Evolutionary conservation across 1,140 invertebrate genomes (phyloP).

Genomic region (Drosophila cardini): DNA sequence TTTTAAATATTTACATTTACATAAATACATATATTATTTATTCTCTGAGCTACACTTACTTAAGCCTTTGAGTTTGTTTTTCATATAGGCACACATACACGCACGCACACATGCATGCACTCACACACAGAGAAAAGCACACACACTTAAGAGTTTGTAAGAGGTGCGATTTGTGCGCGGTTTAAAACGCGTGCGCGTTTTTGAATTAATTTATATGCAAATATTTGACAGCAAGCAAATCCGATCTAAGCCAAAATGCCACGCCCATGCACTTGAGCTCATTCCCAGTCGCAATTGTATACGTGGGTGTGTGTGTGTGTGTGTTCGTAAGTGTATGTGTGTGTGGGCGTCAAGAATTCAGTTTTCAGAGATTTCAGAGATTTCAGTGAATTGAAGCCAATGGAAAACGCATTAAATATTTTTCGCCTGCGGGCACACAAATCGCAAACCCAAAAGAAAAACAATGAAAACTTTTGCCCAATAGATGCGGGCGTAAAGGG

Average conservation of each 20-base stretch:
- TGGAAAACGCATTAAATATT: conserved; percentile 78
- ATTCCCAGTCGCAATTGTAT: neutral
- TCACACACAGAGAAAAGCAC: conserved; percentile 2
- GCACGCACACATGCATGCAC: neutral
- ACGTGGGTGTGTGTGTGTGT: conserved; percentile 1
- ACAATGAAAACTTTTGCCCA: conserved; percentile 60
- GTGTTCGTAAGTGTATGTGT: conserved; percentile 17
- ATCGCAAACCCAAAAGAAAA: conserved; percentile 52
- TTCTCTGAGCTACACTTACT: neutral
- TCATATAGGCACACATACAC: conserved; percentile 13
- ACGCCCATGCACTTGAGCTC: conserved; percentile 36
- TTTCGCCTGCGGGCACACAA: conserved; percentile 47
- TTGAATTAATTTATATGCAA: conserved; percentile 71
- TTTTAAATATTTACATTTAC: neutral
- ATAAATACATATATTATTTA: neutral
- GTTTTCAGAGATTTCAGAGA: conserved; percentile 16
- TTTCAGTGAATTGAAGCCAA: conserved; percentile 54
- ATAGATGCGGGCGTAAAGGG: neutral
- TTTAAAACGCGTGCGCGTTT: conserved; percentile 45
- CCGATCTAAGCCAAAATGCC: conserved; percentile 40
- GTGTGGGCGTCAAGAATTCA: conserved; percentile 24
- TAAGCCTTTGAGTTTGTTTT: conserved; percentile 6
- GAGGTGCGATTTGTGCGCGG: conserved; percentile 34
- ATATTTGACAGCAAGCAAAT: conserved; percentile 50
- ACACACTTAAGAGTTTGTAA: neutral